Percentiles rank a stretch among this genome's conserved stretches.
These are phyloP conservation scores for Ondatra zibethicus DNA, from an alignment of 2,113 vertebrate species.

Conservation along the genomic window DNA sequence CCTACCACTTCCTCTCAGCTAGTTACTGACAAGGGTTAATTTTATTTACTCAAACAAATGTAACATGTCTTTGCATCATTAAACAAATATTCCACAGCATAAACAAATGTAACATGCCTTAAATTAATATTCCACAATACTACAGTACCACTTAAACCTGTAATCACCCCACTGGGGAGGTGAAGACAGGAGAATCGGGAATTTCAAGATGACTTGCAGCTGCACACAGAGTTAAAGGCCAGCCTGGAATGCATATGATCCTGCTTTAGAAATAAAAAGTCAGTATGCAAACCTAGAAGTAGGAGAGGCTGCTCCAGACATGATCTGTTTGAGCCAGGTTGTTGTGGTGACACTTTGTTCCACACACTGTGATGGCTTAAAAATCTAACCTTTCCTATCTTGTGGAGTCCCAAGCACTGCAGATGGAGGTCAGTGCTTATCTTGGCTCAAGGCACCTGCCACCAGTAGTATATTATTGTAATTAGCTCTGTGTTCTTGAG, in stretches of 20 bases:
- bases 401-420: neutral
- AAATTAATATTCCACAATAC: no score
- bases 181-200: neutral
- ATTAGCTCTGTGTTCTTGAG: neutral
- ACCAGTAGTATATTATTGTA: neutral
- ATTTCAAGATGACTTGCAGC: neutral
- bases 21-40: no score
- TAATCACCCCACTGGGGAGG: neutral
- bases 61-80: no score
- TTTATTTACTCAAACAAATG: no score
- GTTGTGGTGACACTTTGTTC: neutral
- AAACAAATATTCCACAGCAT: no score
- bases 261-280: neutral
- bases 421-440: neutral
- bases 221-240: neutral
- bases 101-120: no score
- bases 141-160: neutral
- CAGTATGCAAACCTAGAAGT: neutral
- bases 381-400: neutral
- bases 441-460: neutral
- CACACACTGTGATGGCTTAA: neutral
- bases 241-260: neutral
- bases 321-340: neutral
- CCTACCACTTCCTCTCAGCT: no score
- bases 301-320: neutral